Conservation (phyloP, 2,113 vertebrate genomes). For the Equus quagga region DNA sequence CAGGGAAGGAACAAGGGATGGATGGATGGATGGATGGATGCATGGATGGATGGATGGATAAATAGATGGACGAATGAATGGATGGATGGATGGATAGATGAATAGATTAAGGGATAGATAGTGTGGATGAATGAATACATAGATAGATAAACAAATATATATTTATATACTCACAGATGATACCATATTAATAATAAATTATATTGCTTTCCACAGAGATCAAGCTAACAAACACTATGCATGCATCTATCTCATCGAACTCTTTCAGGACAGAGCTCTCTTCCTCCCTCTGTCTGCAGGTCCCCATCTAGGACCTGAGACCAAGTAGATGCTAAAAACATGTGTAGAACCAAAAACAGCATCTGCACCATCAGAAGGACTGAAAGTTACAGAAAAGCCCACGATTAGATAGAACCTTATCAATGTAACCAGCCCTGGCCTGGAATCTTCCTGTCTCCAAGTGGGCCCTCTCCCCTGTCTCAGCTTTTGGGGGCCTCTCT, state of each 20-base stretch:
- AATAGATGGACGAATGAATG: neutral
- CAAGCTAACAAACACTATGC: fast-evolving
- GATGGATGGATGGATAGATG: neutral
- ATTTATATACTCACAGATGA: neutral
- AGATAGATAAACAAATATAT: neutral
- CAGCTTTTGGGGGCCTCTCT: slow-evolving; percentile 35
- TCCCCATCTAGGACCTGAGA: too few species aligned
- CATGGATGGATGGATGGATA: too few species aligned
- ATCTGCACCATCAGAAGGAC: fast-evolving
- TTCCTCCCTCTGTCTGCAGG: neutral
- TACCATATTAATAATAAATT: neutral
- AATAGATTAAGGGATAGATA: too few species aligned
- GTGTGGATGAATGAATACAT: neutral
- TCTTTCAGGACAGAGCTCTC: neutral
- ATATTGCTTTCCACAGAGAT: neutral
- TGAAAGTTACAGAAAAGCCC: fast-evolving
- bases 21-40: neutral
- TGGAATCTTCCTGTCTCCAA: neutral
- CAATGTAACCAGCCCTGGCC: fast-evolving
- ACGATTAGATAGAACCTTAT: fast-evolving
- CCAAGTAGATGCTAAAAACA: neutral
- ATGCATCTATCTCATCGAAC: fast-evolving
- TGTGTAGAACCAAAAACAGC: neutral
- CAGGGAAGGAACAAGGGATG: neutral
- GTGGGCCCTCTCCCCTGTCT: slow-evolving; percentile 32